Conservation (phyloP, 30 jellyfish, hydroid and myxozoan genomes). For the Aurelia coerulea region DNA sequence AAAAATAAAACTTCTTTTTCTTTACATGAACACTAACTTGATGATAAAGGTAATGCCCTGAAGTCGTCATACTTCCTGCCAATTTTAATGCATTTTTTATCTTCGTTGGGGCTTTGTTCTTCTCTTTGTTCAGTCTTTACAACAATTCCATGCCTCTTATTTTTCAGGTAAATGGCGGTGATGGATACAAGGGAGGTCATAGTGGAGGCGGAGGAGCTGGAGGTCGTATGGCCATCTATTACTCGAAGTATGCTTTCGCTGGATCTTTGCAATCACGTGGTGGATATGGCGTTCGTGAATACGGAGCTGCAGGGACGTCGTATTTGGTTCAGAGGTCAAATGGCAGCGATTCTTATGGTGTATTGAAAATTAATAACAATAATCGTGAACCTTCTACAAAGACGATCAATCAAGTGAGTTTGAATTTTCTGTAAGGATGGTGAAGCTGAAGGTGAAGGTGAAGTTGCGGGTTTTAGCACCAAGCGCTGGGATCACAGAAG, state of each 20-base stretch:
- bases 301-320: conserved; percentile 67
- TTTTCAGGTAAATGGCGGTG: conserved; percentile 55
- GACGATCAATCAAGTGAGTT: conserved; percentile 38
- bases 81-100: not conserved
- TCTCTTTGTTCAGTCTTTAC: not conserved
- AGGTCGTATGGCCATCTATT: conserved; percentile 61
- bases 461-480: no score
- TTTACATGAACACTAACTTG: no score
- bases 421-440: not conserved
- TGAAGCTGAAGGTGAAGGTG: no score
- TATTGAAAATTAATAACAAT: conserved; percentile 41
- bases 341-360: conserved; percentile 10
- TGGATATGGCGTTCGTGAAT: conserved; percentile 56
- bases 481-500: no score
- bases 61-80: not conserved
- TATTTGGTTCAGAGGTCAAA: conserved; percentile 20
- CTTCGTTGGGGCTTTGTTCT: not conserved
- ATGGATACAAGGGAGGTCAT: conserved; percentile 53
- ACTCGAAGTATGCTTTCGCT: conserved; percentile 13
- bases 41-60: not conserved
- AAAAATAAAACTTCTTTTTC: no score
- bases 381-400: conserved; percentile 34
- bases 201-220: conserved; percentile 84
- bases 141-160: not conserved
- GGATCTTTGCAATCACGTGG: conserved; percentile 56